Base-by-base conservation (phyloP, 53 echinoderm and acorn worm species). In the Stichopus horrens region DNA sequence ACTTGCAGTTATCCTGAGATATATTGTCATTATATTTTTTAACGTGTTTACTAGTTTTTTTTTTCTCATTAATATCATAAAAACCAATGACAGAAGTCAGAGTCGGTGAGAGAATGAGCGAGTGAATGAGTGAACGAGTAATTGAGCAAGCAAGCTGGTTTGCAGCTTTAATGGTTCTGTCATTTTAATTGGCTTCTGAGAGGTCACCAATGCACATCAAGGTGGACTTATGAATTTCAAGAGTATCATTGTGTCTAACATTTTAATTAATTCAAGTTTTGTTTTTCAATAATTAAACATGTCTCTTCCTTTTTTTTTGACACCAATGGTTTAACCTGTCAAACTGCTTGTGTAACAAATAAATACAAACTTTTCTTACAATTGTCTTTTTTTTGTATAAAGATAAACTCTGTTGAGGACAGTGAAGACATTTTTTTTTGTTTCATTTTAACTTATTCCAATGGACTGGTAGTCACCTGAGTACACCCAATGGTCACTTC, bases 401-500 rank as follows among this genome's bases (percentile, higher is more conserved):
- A 81, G 81, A 57, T 81, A 81, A 23, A 56, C 81, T 81, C 58
- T 81, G 20, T 81, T 21, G 56, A 18, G 81, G 81, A 81, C 81
- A 81, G 53, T 58, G 56, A 81, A 57, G 81, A 81, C 81, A 81
- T 81, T 56, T 18, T 81, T 81, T 81, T 57, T 18, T 81, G 6
- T 58, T 58, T 55, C 21, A 9, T 75, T 58, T 81, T 80, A 21
- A 57, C 16, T 80, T 81, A 55, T 53, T 81, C 18, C 54, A 81
- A 81, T 81, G 81, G 81, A 81, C 81, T 81, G 81, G 81, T 81
- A 52, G 81, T 56, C 81, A 81, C 81, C 81, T 81, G 81, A 81
- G 81, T 56, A 81, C 23, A 55, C 58, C 56, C 56, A 81, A 81
- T 56, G 81, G 81, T 81, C 81, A 81, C 81, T 57, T 81, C 81